Evolutionary conservation across 2,797 vertebrate species (phyloP).

Genomic region (Carduelis carduelis): DNA sequence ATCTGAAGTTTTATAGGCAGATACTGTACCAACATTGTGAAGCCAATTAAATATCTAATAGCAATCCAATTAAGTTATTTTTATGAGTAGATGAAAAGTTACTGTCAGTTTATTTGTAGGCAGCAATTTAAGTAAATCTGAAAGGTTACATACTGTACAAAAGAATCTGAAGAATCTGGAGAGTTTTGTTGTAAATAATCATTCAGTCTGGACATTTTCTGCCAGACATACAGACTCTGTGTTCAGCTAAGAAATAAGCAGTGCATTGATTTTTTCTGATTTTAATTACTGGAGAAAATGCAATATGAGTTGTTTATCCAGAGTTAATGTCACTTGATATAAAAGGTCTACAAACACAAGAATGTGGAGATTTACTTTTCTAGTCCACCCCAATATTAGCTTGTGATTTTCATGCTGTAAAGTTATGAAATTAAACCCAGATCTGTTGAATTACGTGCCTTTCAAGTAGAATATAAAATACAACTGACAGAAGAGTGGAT

Average conservation of each 20-base stretch:
- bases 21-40: background rate
- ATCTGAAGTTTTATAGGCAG: slow-evolving; percentile 5
- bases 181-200: background rate
- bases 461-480: background rate
- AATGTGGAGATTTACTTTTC: background rate
- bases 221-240: background rate
- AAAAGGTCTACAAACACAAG: background rate
- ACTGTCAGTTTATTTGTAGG: slow-evolving; percentile 26
- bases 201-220: background rate
- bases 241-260: background rate
- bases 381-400: background rate
- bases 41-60: slow-evolving; percentile 34
- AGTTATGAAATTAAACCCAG: background rate
- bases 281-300: background rate
- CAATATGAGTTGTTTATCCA: background rate
- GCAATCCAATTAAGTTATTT: slow-evolving; percentile 24
- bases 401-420: background rate
- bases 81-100: background rate
- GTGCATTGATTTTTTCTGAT: background rate
- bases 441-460: background rate
- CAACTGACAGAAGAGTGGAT: background rate
- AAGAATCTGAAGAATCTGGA: slow-evolving; percentile 14
- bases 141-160: background rate
- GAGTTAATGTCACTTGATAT: background rate
- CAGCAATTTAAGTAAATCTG: slow-evolving; percentile 8